Evolutionary conservation across 1,140 invertebrate species (phyloP), one percentile per base, ranked within the genome.

Genomic region (Phthorimaea operculella): DNA sequence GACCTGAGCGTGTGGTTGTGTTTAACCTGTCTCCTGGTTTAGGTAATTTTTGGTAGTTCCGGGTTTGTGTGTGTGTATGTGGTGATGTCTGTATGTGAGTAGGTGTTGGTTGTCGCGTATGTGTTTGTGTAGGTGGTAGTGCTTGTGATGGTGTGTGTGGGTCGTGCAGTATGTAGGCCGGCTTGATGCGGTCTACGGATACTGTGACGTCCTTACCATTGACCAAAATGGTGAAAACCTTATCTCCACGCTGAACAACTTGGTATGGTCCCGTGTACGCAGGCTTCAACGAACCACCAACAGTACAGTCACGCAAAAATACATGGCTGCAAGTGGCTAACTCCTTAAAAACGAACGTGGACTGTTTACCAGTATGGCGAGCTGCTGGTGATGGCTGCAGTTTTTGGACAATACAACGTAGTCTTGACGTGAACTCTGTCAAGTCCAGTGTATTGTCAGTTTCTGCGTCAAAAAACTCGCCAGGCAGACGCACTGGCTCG

Each of bases 401-500:
- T 10, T 18, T 48, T 18, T 14, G 16, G 10, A 18, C 45, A 16
- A 48, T 16, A 16, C 16, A 11, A 15, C 45, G 45, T 18, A 16
- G 45, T 16, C 45, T 14, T 16, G n/a, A 16, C n/a, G 45, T 48
- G 16, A 48, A 48, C 4, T 48, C 45, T 16, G 45, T 16, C 16
- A 48, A 16, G 16, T 48, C 16, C 9, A 18, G n/a, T 12, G 45
- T 16, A 18, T 48, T 10, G 45, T 14, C 16, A 16, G 45, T 10
- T 11, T 14, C 16, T 4, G 45, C 33, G 6, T 33, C 33, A 16
- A 84, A 63, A 49, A 83, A 72, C 63, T 83, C 73, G 0, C 70
- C 70, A 5, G 83, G 76, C 0, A 84, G 50, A 0, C 74, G 58
- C 0, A 85, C 48, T 0, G 69, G 52, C 12, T 60, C 63, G 0